Evolutionary conservation across 2,888 invertebrate genomes (phyloP), one percentile per base, ranked within the genome.

Genomic region (Torymus auratus): DNA sequence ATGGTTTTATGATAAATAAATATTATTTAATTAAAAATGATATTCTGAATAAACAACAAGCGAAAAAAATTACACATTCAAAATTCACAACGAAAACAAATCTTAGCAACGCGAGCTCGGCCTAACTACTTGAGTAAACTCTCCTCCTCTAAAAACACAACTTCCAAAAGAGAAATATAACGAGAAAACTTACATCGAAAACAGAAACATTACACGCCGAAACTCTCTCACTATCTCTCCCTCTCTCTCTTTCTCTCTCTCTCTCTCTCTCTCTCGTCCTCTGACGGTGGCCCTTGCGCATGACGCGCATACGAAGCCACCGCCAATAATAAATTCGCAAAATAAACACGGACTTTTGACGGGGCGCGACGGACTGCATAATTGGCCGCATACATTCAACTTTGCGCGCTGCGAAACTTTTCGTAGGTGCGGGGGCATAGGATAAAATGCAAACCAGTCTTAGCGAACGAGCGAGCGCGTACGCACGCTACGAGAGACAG

Each of bases 301-400:
- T 83, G 83, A 84, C 76, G 83, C 20, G 64, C 15, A 82, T 86
- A 86, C 84, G 85, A 20, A 20, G 85, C 84, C 12, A 14, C 83
- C 84, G 86, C 86, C 85, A 86, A 88, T 88, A 86, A 87, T 87
- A 87, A 87, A 88, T 88, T 88, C 85, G 86, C 84, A 86, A 87
- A 88, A 88, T 87, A 89, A 89, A 89, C 87, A 88, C 12, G 68
- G 71, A 80, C 65, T 75, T 75, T 75, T 75, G 61, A 75, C 75
- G 85, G 84, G 83, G 85, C 14, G 82, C 85, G 85, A 81, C 84
- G 83, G 83, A 84, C 84, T 86, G 86, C 86, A 88, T 88, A 88
- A 88, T 87, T 88, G 87, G 86, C 61, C 75, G 67, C 68, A 50
- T 88, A 87, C 86, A 86, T 86, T 88, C 85, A 87, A 88, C 86